phyloP scores from a whole-genome alignment of 2,113 vertebrate species.

The Rhineura floridana region DNA sequence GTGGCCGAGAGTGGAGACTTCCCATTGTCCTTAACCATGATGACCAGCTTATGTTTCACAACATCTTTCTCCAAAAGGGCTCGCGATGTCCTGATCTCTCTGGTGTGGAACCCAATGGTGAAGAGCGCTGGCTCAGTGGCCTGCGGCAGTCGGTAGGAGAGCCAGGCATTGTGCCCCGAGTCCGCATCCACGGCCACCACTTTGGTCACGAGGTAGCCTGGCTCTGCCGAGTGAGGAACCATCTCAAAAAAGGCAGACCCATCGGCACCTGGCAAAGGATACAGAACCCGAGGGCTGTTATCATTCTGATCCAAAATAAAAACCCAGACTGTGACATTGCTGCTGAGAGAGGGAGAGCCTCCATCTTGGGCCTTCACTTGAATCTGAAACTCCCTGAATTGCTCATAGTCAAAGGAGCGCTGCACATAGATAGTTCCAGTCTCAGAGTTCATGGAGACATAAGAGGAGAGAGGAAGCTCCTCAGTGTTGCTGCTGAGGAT shows the following conservation, averaged over 20 bases:
- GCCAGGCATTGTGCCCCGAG: slow-evolving; percentile 74
- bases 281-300: slow-evolving; percentile 57
- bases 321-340: not conserved
- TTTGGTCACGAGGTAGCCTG: slow-evolving; percentile 70
- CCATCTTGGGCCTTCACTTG: slow-evolving; percentile 12
- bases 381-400: slow-evolving; percentile 9
- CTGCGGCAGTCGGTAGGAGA: slow-evolving; percentile 70
- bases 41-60: slow-evolving; percentile 68
- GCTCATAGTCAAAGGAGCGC: slow-evolving; percentile 15
- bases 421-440: slow-evolving; percentile 12
- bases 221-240: slow-evolving; percentile 50
- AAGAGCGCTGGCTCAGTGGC: slow-evolving; percentile 65
- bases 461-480: slow-evolving; percentile 7
- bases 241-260: slow-evolving; percentile 51
- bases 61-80: slow-evolving; percentile 67
- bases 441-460: slow-evolving; percentile 13
- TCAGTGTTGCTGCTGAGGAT: slow-evolving; percentile 32
- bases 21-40: slow-evolving; percentile 72
- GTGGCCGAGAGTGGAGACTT: slow-evolving; percentile 79
- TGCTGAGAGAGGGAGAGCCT: not conserved
- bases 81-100: slow-evolving; percentile 61
- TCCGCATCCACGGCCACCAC: slow-evolving; percentile 75
- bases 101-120: slow-evolving; percentile 53
- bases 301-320: slow-evolving; percentile 7
- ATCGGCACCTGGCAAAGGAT: slow-evolving; percentile 35